Percentiles rank a stretch among this genome's conserved stretches.
phyloP scores from a whole-genome alignment of 2,888 invertebrate genomes.

The Hetaerina titia region DNA sequence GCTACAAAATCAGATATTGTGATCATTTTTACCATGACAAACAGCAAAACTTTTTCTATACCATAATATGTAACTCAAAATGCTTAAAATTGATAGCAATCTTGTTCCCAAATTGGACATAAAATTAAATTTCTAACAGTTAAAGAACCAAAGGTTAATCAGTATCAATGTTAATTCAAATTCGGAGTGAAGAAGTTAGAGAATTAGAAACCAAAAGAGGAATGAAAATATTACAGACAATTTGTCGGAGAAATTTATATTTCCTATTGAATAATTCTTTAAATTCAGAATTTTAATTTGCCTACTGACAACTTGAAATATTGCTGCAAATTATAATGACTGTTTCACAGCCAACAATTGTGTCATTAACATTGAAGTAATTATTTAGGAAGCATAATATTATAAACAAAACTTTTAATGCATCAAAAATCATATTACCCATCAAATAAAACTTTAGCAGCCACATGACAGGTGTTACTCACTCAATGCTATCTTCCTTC shows the following conservation, averaged over 20 bases:
- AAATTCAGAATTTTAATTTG: neutral
- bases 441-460: neutral
- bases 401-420: neutral
- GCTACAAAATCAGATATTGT: neutral
- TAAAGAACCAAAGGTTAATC: no score
- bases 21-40: conserved; percentile 24
- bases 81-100: no score
- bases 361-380: neutral
- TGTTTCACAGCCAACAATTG: neutral
- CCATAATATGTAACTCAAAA: no score
- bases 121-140: no score
- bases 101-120: no score
- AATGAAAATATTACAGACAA: no score
- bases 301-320: neutral
- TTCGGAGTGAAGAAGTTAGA: no score
- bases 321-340: neutral
- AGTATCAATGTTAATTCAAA: no score
- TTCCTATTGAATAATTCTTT: neutral
- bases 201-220: no score
- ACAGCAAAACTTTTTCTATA: neutral
- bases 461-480: neutral
- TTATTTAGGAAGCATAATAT: neutral
- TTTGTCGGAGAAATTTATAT: no score
- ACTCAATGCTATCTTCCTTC: neutral
- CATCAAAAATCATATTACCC: no score